A percentile compares a stretch with the other conserved stretches of the same genome.
Evolutionary conservation across 2,797 vertebrate genomes (phyloP).

Genomic region (Pitangus sulphuratus): DNA sequence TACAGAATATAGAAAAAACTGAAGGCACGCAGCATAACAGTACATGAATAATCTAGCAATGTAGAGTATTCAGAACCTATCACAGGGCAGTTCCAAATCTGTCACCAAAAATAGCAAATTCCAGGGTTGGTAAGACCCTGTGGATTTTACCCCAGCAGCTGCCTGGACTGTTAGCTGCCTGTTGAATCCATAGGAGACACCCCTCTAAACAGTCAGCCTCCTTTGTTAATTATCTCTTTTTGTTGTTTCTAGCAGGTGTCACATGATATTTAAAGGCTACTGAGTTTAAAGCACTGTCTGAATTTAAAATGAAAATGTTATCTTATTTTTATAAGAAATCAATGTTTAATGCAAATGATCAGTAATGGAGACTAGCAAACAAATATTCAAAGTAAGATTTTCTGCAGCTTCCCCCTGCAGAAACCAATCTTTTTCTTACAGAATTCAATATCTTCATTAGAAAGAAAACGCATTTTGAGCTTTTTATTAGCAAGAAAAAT

Average conservation of each 20-base stretch:
- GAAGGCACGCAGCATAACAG: neutral
- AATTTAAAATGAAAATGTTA: neutral
- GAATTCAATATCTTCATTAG: neutral
- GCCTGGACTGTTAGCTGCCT: neutral
- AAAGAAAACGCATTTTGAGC: neutral
- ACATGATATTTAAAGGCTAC: neutral
- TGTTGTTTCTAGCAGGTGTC: neutral
- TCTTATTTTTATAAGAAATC: neutral
- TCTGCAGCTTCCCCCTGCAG: neutral
- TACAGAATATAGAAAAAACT: neutral
- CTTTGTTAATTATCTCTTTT: neutral
- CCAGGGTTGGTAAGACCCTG: neutral
- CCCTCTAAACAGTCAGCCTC: neutral
- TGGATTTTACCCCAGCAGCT: neutral
- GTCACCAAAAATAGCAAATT: neutral
- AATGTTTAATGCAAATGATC: neutral
- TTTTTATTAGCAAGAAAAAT: neutral
- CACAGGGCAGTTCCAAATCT: neutral
- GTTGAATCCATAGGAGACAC: neutral
- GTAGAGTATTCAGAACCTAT: neutral
- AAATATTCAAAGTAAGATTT: neutral
- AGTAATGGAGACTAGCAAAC: neutral
- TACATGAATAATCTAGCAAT: neutral
- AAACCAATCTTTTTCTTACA: neutral
- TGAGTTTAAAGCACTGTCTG: neutral